Base-by-base conservation (phyloP, 2,888 invertebrate species). In the Andrena minutula region DNA sequence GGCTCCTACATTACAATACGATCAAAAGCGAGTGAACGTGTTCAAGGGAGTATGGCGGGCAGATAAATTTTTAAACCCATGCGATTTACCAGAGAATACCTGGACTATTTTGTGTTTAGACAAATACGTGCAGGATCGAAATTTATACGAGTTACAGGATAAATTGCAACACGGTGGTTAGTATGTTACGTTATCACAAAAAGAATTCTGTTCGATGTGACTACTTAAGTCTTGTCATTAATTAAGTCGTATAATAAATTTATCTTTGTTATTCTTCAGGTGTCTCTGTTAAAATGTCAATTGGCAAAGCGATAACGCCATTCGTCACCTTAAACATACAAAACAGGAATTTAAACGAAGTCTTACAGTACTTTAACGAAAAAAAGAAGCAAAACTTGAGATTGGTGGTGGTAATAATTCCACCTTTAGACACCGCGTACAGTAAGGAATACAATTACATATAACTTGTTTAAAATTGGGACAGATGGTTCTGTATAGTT, bases 1-100 rank as follows among this genome's bases (percentile, higher is more conserved):
- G 0, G 95, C 99, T 0, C 99, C 99, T 0, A 92, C 91, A 64
- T 93, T 99, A 65, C 95, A 95, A 71, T 97, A 98, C 90, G 94
- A 95, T 0, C 51, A 91, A 6, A 60, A 5, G 23, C 28, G 5
- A 0, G 91, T 91, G 1, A 63, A 0, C 0, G 94, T 94, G 90
- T 84, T 3, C 0, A 95, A 87, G 90, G 96, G 92, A 86, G 94
- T 89, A 71, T 95, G 93, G 95, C 95, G 89, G 76, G 94, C 92
- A 0, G 87, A 90, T 0, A 51, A 77, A 65, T 95, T 95, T 86
- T 91, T 94, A 10, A 89, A 93, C 0, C 73, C 90, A 0, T 72
- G 89, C 2, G 70, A n/a, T 6, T 79, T 94, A 35, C 76, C 61
- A 0, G 75, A 86, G 0, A 35, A 85, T 0, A 86, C 89, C 1